These are phyloP conservation scores for Betta splendens DNA, from an alignment of 2,797 vertebrate genomes.

Conservation along the genomic window DNA sequence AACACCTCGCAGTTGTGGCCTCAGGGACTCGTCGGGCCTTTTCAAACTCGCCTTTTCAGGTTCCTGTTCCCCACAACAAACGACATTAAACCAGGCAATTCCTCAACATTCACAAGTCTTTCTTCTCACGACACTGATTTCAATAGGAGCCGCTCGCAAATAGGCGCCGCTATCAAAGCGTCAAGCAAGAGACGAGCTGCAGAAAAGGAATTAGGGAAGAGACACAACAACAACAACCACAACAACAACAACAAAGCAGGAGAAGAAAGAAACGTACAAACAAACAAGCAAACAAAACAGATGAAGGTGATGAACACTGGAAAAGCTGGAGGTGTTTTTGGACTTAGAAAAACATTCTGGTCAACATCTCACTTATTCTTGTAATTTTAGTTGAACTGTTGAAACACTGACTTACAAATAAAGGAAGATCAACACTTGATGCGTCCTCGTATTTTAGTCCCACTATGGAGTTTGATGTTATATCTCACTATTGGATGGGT, in stretches of 20 bases:
- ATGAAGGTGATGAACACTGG: too few species aligned
- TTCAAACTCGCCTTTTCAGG: slow-evolving; percentile 49
- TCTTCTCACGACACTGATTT: slow-evolving; percentile 14
- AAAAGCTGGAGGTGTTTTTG: too few species aligned
- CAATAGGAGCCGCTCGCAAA: slow-evolving; percentile 1
- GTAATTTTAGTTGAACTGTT: too few species aligned
- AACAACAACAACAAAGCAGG: not conserved
- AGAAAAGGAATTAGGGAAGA: not conserved
- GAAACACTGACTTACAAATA: too few species aligned
- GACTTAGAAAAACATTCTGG: too few species aligned
- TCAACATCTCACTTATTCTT: too few species aligned
- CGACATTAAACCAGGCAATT: slow-evolving; percentile 19
- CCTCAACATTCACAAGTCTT: slow-evolving; percentile 2
- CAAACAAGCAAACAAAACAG: too few species aligned
- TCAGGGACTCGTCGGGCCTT: slow-evolving; percentile 43
- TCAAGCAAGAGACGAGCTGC: slow-evolving; percentile 6
- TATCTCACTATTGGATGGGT: too few species aligned
- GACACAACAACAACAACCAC: not conserved
- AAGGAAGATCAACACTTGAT: too few species aligned
- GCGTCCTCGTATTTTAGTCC: too few species aligned
- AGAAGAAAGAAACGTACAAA: too few species aligned
- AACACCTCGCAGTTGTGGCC: slow-evolving; percentile 38
- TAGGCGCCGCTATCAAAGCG: not conserved
- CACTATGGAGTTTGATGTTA: too few species aligned
- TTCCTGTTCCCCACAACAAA: slow-evolving; percentile 27